Conservation (phyloP, 2,888 invertebrate genomes). For the Spialia ferax region DNA sequence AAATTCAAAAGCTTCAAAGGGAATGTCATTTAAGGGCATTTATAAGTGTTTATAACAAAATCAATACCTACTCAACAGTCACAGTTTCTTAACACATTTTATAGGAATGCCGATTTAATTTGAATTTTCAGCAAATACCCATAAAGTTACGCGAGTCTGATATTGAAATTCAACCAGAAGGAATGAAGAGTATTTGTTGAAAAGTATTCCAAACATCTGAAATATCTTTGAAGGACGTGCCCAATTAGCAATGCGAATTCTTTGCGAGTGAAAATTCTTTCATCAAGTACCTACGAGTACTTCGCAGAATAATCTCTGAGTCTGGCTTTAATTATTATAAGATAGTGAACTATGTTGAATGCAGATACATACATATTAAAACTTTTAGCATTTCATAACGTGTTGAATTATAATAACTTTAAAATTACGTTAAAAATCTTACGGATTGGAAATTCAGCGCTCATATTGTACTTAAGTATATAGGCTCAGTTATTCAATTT, state of each 20-base stretch:
- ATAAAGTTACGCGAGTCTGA: neutral
- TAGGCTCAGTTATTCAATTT: too few species aligned
- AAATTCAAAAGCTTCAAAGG: neutral
- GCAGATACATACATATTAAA: too few species aligned
- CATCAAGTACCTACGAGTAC: neutral
- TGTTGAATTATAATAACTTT: too few species aligned
- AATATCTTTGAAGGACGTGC: slow-evolving; percentile 7
- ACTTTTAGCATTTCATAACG: too few species aligned
- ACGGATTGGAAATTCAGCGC: neutral
- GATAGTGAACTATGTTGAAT: too few species aligned
- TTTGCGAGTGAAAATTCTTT: neutral
- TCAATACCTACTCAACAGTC: neutral
- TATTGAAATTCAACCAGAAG: slow-evolving; percentile 6
- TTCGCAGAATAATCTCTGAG: neutral
- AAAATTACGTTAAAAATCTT: too few species aligned
- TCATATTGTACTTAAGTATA: neutral
- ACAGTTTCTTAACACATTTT: neutral
- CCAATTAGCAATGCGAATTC: slow-evolving; percentile 8
- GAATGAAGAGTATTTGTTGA: neutral
- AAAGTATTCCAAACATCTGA: neutral
- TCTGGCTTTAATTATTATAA: neutral
- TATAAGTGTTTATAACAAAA: neutral
- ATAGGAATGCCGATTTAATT: neutral
- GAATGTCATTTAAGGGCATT: neutral
- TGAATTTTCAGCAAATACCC: neutral